Percentiles rank a stretch among this genome's conserved stretches.
These are phyloP conservation scores for Garrulus glandarius DNA, from an alignment of 2,797 vertebrate genomes.

Conservation along the genomic window DNA sequence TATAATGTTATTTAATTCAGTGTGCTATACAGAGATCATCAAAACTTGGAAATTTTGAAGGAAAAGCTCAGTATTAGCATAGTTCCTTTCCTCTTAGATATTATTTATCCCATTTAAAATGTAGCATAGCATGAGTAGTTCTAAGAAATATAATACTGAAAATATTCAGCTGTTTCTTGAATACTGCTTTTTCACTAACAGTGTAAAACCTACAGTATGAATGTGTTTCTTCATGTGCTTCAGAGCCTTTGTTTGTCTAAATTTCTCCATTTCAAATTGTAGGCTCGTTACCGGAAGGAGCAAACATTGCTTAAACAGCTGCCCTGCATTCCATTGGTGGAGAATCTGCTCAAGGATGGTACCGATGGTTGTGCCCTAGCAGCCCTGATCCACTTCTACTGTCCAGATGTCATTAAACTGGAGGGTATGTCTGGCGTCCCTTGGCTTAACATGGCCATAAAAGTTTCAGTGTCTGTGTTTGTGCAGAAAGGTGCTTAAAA, in stretches of 20 bases:
- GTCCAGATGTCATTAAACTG: constrained; percentile 84
- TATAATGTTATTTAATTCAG: not conserved
- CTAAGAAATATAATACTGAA: not conserved
- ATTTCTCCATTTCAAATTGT: not conserved
- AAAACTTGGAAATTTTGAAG: not conserved
- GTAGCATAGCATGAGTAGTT: not conserved
- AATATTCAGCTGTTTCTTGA: not conserved
- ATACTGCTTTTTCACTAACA: not conserved
- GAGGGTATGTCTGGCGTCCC: constrained; percentile 72
- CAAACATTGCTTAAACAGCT: constrained; percentile 82
- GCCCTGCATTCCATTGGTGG: constrained; percentile 92
- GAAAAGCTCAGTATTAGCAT: not conserved
- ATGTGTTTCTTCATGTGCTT: not conserved
- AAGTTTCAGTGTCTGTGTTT: not conserved
- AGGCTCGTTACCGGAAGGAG: constrained; percentile 97
- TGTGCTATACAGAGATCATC: not conserved
- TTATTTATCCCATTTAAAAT: not conserved
- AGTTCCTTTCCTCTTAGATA: not conserved
- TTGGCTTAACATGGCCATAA: not conserved
- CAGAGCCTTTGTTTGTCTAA: not conserved
- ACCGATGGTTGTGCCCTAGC: constrained; percentile 90
- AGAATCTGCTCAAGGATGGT: constrained; percentile 93
- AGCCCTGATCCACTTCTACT: constrained; percentile 95
- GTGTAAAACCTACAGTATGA: not conserved
- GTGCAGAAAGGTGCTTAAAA: not conserved